Evolutionary conservation across 2,888 invertebrate genomes (phyloP).

Genomic region (Rapana venosa): DNA sequence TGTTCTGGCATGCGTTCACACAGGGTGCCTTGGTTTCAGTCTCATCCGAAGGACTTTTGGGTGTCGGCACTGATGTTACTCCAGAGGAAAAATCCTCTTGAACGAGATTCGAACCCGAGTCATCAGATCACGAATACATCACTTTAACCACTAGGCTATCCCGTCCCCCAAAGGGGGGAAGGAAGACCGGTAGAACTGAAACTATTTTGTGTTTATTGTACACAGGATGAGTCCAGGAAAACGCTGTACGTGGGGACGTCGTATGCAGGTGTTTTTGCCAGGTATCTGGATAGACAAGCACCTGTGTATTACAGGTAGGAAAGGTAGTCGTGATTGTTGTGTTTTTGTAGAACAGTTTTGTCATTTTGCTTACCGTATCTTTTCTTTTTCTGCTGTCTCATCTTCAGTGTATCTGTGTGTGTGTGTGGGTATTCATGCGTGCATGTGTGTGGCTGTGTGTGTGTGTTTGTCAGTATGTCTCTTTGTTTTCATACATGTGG

Average conservation of each 20-base stretch:
- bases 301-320: conserved; percentile 49
- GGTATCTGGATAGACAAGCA: conserved; percentile 80
- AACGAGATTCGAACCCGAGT: no score
- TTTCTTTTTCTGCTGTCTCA: background rate
- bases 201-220: background rate
- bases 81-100: no score
- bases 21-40: no score
- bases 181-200: background rate
- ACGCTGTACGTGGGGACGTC: conserved; percentile 93
- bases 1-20: no score
- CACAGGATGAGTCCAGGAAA: conserved; percentile 86
- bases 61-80: no score
- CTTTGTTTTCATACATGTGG: background rate
- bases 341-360: no score
- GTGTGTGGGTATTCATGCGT: conserved; percentile 5
- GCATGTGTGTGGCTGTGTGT: background rate
- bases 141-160: no score
- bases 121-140: no score
- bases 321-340: no score
- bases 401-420: background rate
- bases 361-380: no score
- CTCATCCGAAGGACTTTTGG: no score
- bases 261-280: conserved; percentile 90
- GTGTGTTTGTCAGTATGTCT: background rate
- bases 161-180: no score